These are phyloP conservation scores for Megaceryle alcyon DNA, from an alignment of 2,797 vertebrate genomes.

Conservation along the genomic window DNA sequence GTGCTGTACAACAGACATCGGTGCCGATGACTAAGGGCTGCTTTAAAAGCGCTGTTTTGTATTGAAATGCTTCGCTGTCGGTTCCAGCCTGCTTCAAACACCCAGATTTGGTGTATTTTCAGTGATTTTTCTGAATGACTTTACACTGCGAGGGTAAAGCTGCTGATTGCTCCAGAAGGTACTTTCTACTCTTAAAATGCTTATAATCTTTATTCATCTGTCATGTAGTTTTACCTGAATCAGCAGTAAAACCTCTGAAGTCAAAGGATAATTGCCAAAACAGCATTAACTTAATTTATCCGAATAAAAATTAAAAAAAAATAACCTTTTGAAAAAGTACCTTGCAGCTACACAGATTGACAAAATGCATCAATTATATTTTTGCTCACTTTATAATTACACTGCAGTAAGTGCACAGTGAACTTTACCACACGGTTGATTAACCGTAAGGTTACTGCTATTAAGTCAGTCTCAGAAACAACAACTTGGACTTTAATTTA, in stretches of 20 bases:
- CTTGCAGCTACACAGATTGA: conserved; percentile 87
- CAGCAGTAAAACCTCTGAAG: conserved; percentile 71
- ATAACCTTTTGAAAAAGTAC: conserved; percentile 87
- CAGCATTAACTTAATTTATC: conserved; percentile 83
- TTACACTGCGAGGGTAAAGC: not conserved
- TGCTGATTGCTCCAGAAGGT: not conserved
- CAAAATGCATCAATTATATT: conserved; percentile 85
- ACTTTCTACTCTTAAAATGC: not conserved
- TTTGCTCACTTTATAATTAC: conserved; percentile 85
- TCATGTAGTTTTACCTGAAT: conserved; percentile 69
- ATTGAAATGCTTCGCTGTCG: not conserved
- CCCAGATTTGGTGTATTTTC: not conserved
- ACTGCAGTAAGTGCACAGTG: conserved; percentile 77
- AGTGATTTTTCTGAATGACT: not conserved
- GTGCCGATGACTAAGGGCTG: not conserved
- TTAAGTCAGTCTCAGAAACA: conserved; percentile 59
- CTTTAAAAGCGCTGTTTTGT: not conserved
- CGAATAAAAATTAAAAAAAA: conserved; percentile 85
- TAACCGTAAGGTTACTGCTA: conserved; percentile 82
- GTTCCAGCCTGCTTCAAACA: not conserved
- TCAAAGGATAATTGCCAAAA: conserved; percentile 71
- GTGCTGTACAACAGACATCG: not conserved
- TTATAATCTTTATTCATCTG: conserved; percentile 37
- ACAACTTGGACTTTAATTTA: conserved; percentile 44
- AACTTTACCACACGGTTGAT: conserved; percentile 82